These are phyloP conservation scores for Delia radicum DNA, from an alignment of 1,140 invertebrate genomes.

Conservation along the genomic window DNA sequence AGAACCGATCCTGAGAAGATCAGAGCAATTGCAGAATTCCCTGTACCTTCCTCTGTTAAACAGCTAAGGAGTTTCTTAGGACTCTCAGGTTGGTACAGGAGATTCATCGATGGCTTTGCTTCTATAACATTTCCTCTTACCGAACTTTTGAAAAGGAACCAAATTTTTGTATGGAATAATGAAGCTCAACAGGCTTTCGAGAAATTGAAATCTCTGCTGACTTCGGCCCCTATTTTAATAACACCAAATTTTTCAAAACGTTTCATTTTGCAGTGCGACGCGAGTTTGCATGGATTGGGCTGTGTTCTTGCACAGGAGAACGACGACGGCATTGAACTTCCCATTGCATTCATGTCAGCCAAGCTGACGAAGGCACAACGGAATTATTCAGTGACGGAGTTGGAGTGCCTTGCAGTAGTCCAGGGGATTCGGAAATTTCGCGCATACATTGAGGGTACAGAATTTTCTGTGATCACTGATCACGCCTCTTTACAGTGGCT, in stretches of 20 bases:
- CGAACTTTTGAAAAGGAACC: background rate
- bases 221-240: background rate
- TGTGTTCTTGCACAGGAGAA: no score
- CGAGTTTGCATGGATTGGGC: background rate
- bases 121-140: background rate
- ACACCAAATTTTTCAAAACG: background rate
- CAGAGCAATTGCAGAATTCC: no score
- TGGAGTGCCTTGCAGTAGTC: no score
- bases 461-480: slow-evolving; percentile 49
- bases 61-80: no score
- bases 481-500: slow-evolving; percentile 57
- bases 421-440: background rate
- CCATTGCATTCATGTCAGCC: no score
- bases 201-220: background rate
- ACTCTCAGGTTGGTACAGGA: no score
- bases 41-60: no score
- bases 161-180: background rate
- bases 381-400: background rate
- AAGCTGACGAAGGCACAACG: no score
- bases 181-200: background rate
- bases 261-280: background rate
- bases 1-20: background rate
- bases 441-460: background rate
- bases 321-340: no score
- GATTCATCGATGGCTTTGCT: no score